Percentiles rank a stretch among this genome's conserved stretches.
Conservation (phyloP, 1,140 invertebrate genomes). For the Platyscapa corneri region DNA sequence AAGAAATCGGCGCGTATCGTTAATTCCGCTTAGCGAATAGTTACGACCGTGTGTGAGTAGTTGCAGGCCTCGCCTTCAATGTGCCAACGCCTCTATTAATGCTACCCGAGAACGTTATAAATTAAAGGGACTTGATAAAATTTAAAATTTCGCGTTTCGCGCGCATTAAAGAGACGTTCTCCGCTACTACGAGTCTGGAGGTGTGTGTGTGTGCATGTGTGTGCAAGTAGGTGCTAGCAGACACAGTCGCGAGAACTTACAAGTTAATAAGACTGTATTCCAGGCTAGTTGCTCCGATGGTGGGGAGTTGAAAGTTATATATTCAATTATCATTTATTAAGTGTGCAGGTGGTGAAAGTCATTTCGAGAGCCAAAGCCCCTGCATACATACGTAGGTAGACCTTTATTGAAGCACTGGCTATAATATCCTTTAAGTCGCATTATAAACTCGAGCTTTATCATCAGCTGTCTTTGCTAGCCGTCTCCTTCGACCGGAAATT, state of each 20-base stretch:
- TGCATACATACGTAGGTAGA: neutral
- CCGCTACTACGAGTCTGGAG: too few species aligned
- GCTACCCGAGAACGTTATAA: neutral
- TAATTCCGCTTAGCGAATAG: neutral
- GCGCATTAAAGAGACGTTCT: conserved; percentile 20
- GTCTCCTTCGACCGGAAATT: neutral
- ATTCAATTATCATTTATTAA: conserved; percentile 48
- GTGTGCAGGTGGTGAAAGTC: conserved; percentile 48
- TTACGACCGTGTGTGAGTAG: neutral
- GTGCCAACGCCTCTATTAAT: conserved; percentile 17
- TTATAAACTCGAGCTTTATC: conserved; percentile 42
- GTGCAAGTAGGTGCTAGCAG: too few species aligned
- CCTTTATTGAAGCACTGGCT: conserved; percentile 36
- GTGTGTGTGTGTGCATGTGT: too few species aligned
- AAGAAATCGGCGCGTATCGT: neutral
- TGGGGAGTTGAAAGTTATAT: conserved; percentile 42
- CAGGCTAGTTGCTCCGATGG: conserved; percentile 16
- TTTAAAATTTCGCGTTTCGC: conserved; percentile 38
- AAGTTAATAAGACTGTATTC: conserved; percentile 38
- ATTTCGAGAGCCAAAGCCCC: conserved; percentile 26
- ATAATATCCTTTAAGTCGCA: conserved; percentile 36
- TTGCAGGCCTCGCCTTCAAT: neutral
- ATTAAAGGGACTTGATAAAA: neutral
- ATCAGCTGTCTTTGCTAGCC: conserved; percentile 14
- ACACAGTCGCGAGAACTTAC: neutral